A percentile compares a stretch with the other conserved stretches of the same genome.
These are phyloP conservation scores for Columbina picui DNA, from an alignment of 2,113 vertebrate genomes.

Conservation along the genomic window DNA sequence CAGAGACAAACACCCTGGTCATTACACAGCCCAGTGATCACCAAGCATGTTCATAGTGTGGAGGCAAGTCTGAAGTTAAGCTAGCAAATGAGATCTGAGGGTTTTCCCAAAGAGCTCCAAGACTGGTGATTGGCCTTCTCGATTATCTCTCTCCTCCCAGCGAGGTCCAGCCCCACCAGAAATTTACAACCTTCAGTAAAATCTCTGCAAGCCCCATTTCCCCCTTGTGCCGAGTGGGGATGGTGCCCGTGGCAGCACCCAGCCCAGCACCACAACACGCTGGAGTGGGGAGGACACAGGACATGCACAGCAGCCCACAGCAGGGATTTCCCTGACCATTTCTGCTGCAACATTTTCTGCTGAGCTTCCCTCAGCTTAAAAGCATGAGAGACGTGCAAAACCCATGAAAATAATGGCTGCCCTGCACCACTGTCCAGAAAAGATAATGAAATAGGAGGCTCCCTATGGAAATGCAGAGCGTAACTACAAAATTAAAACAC, in stretches of 20 bases:
- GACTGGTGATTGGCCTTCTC: not conserved
- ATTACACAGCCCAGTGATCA: not conserved
- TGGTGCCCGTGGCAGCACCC: rapidly evolving
- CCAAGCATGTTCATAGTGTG: rapidly evolving
- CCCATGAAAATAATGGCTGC: not conserved
- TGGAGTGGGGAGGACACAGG: rapidly evolving
- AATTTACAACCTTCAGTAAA: not conserved
- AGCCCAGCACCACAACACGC: not conserved
- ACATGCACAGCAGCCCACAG: not conserved
- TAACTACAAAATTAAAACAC: not conserved
- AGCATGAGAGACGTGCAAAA: not conserved
- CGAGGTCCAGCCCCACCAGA: not conserved
- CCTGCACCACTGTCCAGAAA: not conserved
- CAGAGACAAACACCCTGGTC: not conserved
- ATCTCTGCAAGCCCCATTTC: not conserved
- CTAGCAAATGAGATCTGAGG: not conserved
- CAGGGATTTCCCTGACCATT: not conserved
- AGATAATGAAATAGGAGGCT: not conserved
- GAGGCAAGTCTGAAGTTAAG: not conserved
- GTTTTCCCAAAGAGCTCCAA: not conserved
- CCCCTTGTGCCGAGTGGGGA: no score
- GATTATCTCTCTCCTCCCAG: not conserved
- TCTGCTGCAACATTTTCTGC: not conserved
- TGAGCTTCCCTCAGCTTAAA: not conserved
- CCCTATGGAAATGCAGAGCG: not conserved